Base-by-base conservation (phyloP, 2,113 vertebrate species). In the Riparia riparia region DNA sequence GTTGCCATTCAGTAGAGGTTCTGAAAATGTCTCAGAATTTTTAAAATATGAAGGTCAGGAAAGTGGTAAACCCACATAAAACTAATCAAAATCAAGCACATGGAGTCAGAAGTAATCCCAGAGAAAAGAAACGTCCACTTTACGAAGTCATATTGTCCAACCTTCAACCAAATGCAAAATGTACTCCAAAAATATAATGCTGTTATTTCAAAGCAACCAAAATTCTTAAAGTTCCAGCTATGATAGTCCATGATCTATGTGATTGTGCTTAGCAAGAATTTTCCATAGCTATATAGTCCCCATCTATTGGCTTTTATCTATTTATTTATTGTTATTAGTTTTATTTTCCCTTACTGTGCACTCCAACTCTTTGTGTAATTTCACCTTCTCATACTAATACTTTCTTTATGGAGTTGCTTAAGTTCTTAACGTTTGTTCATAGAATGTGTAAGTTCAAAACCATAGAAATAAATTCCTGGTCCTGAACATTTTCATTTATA, bases 131-230 rank as follows among this genome's bases (percentile, higher is more conserved):
- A 45, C 6, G 28, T 25, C 17, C 16, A 73, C 17, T 25, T 76
- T 54, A 45, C 0, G 1, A 74, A 91, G 14, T 34, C 7, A 29
- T 0, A 1, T 31, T 25, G 20, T 76, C 10, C 22, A 44, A 18
- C 20, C 20, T n/a, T 57, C 56, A 57, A 22, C 32, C 7, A 39
- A 54, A 57, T 29, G 18, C 3, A 63, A 9, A 34, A 45, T 5
- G 12, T 66, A 45, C 19, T 10, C 13, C 12, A 0, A 54, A 78
- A 76, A 45, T 17, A 31, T 16, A 61, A 24, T 37, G 11, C 4
- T 58, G 13, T 32, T 69, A 51, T 51, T 92, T 61, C 39, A 81
- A 83, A 86, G 12, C 6, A 73, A 50, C 4, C 1, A 69, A 44
- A 88, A 60, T 61, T 4, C 22, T 51, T 54, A 50, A 60, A 63